These are phyloP conservation scores for Cheilosia impressa DNA, from an alignment of 2,888 invertebrate genomes.

Conservation along the genomic window DNA sequence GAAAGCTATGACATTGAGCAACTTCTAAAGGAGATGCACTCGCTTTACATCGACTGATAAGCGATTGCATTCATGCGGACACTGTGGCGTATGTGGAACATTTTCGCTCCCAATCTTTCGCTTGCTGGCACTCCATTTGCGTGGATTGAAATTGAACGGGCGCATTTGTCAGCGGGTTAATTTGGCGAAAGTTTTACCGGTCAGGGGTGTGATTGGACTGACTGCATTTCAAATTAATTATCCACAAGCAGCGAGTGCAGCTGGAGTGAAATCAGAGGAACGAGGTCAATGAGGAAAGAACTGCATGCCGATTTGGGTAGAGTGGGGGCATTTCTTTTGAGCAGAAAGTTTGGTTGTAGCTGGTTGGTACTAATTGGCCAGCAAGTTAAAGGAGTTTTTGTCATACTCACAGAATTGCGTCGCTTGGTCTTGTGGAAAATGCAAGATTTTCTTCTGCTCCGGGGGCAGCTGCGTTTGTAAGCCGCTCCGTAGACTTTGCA, in stretches of 20 bases:
- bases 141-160: constrained; percentile 33
- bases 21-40: too few species aligned
- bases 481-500: too few species aligned
- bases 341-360: not conserved
- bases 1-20: too few species aligned
- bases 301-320: constrained; percentile 27
- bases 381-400: not conserved
- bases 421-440: too few species aligned
- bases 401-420: not conserved
- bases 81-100: constrained; percentile 42
- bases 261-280: constrained; percentile 23
- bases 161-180: not conserved
- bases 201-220: constrained; percentile 43
- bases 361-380: not conserved
- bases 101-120: not conserved
- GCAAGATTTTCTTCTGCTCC: too few species aligned
- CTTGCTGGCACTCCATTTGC: not conserved
- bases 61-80: not conserved
- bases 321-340: not conserved
- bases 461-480: too few species aligned
- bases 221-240: constrained; percentile 44
- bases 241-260: constrained; percentile 12
- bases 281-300: constrained; percentile 44
- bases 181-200: not conserved
- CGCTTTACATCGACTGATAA: too few species aligned